Base-by-base conservation (phyloP, 1,140 invertebrate genomes). In the Caenorhabditis inopinata region DNA sequence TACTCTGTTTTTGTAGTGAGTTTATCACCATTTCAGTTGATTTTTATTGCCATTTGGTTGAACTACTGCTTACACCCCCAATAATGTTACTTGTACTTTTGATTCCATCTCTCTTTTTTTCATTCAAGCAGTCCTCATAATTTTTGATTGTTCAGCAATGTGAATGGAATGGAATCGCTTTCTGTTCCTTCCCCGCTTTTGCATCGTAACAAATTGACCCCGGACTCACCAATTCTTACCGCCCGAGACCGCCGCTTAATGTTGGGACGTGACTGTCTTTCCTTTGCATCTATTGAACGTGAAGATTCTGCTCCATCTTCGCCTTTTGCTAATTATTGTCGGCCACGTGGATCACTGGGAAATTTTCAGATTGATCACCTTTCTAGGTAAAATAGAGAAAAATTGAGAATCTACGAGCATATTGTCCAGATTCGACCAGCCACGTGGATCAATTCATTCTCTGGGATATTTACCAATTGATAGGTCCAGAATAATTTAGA, bases 381-480 rank as follows among this genome's bases (percentile, higher is more conserved):
- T 2, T 51, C 49, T 53, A 51, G 49, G 49, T 25, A 47, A 51
- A 9, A 6, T n/a, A 18, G 48, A 7, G 18, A 25, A 51, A n/a
- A n/a, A n/a, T 25, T 51, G 5, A 7, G 5, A 51, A n/a, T 18
- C 5, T n/a, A 25, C 29, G 58, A 18, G 11, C 29, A 9, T 29
- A 29, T 47, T 76, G 48, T 76, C 18, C 76, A 78, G 76, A 47
- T 35, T 78, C 2, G 76, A 78, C 21, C 76, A 53, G 29, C 76
- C 27, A n/a, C 76, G 76, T 25, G 76, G 76, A 47, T 78, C 76
- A 16, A 51, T 78, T 38, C 76, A 78, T 62, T 78, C 76, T 5
- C 38, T 78, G 4, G 76, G 76, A 32, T 42, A 78, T 2, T 1
- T 47, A 2, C 42, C 73, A 29, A 75, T 75, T 53, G 45, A 47